Evolutionary conservation across 2,888 invertebrate genomes (phyloP).

Genomic region (Pecten maximus): DNA sequence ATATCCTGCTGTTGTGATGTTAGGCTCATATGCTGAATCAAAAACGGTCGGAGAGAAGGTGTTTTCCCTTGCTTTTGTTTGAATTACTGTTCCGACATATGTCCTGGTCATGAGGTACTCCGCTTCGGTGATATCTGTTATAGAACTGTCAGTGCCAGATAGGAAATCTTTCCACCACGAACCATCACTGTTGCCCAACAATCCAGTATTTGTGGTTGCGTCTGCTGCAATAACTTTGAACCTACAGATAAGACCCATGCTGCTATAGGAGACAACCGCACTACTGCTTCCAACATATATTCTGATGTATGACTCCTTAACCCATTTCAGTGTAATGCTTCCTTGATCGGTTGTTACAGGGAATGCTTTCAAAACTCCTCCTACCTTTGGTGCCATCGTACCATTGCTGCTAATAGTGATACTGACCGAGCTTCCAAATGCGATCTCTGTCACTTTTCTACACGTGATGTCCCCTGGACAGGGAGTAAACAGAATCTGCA

Average conservation of each 20-base stretch:
- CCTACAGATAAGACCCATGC: conserved; percentile 57
- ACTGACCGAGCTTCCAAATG: conserved; percentile 53
- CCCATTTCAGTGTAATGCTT: conserved; percentile 58
- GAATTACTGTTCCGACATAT: conserved; percentile 54
- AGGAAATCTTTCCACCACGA: conserved; percentile 66
- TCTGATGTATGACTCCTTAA: conserved; percentile 55
- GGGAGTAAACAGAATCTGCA: conserved; percentile 66
- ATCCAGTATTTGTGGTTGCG: conserved; percentile 56
- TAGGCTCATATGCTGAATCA: conserved; percentile 49
- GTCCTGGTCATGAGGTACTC: conserved; percentile 52
- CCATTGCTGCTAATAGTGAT: conserved; percentile 51
- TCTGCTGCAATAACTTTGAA: conserved; percentile 55
- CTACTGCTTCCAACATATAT: conserved; percentile 57
- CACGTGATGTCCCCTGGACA: conserved; percentile 61
- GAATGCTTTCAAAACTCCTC: conserved; percentile 44
- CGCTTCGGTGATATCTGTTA: conserved; percentile 42
- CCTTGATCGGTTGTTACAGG: conserved; percentile 48
- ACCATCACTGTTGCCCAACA: conserved; percentile 65
- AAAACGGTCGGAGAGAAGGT: conserved; percentile 44
- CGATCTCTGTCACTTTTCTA: conserved; percentile 60
- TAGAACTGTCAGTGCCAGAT: conserved; percentile 47
- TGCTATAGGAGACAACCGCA: conserved; percentile 59
- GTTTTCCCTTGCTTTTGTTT: conserved; percentile 50
- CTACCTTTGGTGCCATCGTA: conserved; percentile 44
- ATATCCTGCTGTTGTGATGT: conserved; percentile 63